Percentiles rank a stretch among this genome's conserved stretches.
phyloP scores from a whole-genome alignment of 2,888 invertebrate species.

The Machimus atricapillus region DNA sequence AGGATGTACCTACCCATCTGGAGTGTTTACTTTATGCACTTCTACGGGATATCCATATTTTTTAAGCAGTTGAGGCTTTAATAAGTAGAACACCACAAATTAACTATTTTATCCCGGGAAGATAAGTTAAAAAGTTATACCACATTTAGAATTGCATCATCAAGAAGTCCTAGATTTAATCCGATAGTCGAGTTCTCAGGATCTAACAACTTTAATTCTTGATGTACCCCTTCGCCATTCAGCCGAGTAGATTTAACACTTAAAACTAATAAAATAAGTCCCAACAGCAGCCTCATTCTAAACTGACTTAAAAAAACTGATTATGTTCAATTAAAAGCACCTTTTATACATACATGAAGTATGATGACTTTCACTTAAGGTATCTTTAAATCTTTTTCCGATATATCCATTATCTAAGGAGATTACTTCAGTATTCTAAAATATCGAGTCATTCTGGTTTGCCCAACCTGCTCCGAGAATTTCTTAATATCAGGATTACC shows the following conservation, averaged over 20 bases:
- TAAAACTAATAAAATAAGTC: not conserved
- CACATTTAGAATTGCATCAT: not conserved
- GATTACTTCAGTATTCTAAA: not conserved
- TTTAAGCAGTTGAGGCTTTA: not conserved
- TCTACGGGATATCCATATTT: conserved; percentile 72
- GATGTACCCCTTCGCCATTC: not conserved
- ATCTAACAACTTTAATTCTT: not conserved
- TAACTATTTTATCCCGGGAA: not conserved
- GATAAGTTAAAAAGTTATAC: not conserved
- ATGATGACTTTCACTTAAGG: not conserved
- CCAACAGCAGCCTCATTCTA: not conserved
- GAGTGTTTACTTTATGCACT: conserved; percentile 71
- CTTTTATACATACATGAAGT: not conserved
- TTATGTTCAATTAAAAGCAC: not conserved
- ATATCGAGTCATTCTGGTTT: not conserved
- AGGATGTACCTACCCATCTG: conserved; percentile 84
- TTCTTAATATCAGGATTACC: not conserved
- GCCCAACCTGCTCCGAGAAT: not conserved
- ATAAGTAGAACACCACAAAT: not conserved
- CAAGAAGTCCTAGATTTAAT: not conserved
- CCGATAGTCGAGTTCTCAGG: not conserved
- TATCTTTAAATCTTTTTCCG: not conserved
- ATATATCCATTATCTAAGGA: not conserved
- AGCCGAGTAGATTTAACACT: not conserved
- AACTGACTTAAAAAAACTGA: not conserved